These are phyloP conservation scores for Cryptocheilus praepositus DNA, from an alignment of 2,888 invertebrate species.

Conservation along the genomic window DNA sequence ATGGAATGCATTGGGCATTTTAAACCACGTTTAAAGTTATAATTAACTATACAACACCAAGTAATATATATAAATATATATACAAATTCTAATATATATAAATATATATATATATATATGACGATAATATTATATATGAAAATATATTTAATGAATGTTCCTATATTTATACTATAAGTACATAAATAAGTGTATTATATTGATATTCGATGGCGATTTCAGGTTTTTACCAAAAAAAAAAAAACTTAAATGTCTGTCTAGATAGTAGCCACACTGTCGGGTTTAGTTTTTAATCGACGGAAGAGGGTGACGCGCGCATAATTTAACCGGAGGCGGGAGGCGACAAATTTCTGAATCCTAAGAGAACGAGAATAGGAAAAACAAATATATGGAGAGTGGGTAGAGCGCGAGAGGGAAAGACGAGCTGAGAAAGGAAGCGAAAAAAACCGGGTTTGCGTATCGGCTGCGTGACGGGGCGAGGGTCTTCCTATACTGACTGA, in stretches of 20 bases:
- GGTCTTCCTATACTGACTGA: constrained; percentile 75
- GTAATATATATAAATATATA: constrained; percentile 63
- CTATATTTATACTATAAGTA: constrained; percentile 74
- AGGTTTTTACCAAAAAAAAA: constrained; percentile 70
- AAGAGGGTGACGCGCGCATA: constrained; percentile 38
- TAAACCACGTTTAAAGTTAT: constrained; percentile 65
- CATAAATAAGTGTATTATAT: constrained; percentile 71
- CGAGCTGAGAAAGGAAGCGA: constrained; percentile 19
- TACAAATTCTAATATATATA: constrained; percentile 23
- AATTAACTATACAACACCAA: constrained; percentile 72
- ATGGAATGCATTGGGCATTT: constrained; percentile 70
- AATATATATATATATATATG: constrained; percentile 53
- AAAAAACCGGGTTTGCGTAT: constrained; percentile 45
- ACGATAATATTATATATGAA: constrained; percentile 66
- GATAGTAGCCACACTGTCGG: constrained; percentile 57
- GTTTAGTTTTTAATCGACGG: constrained; percentile 46
- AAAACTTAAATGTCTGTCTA: constrained; percentile 66
- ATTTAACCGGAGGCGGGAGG: constrained; percentile 6
- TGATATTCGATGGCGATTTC: constrained; percentile 73
- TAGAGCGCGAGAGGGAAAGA: constrained; percentile 1
- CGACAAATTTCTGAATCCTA: constrained; percentile 16
- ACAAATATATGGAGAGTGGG: constrained; percentile 28
- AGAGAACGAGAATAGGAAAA: constrained; percentile 18
- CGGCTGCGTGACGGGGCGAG: constrained; percentile 67
- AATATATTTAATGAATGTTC: constrained; percentile 75